Percentiles rank a stretch among this genome's conserved stretches.
phyloP scores from a whole-genome alignment of 2,797 vertebrate species.

The Dendrocincla fuliginosa region DNA sequence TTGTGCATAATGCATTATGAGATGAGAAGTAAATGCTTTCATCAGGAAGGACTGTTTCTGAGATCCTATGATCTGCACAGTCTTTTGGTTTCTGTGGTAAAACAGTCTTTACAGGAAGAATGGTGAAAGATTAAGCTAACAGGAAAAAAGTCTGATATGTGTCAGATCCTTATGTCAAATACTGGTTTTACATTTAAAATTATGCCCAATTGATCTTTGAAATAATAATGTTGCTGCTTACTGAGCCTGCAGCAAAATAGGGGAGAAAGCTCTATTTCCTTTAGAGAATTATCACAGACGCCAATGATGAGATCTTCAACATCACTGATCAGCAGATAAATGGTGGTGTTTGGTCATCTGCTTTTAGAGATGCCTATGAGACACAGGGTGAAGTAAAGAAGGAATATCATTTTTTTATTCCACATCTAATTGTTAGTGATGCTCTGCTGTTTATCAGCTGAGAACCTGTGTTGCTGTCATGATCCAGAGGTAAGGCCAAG shows the following conservation, averaged over 20 bases:
- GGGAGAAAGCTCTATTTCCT: neutral
- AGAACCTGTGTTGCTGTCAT: no score
- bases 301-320: neutral
- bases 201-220: neutral
- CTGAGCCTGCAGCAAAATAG: neutral
- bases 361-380: neutral
- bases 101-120: neutral
- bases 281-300: neutral
- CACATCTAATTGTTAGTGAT: neutral
- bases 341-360: neutral
- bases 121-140: neutral
- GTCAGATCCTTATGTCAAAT: neutral
- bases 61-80: fast-evolving
- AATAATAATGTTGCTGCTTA: neutral
- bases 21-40: neutral
- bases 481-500: neutral
- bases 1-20: neutral
- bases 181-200: neutral
- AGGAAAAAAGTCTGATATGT: neutral
- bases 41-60: neutral
- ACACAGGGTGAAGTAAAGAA: neutral
- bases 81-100: neutral
- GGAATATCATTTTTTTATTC: neutral
- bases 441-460: neutral
- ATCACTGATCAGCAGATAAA: neutral